phyloP scores from a whole-genome alignment of 2,888 invertebrate species.

The Yponomeuta sedellus region DNA sequence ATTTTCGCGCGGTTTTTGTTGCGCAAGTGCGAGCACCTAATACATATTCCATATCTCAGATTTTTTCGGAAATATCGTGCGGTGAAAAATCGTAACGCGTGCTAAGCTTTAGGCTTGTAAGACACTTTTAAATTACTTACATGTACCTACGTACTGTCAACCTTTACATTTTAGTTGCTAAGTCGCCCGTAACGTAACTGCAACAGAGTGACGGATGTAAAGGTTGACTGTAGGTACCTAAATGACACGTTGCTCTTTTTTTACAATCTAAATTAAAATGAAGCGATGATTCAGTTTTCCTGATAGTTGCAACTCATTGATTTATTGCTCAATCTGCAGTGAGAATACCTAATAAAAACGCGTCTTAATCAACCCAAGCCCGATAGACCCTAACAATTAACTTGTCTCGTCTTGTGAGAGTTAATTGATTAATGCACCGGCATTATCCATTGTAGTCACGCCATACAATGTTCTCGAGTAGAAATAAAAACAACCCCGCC shows the following conservation, averaged over 20 bases:
- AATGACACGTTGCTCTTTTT: neutral
- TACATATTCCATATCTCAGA: too few relatives aligned
- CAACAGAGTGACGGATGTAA: neutral
- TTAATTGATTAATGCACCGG: slow-evolving; percentile 13
- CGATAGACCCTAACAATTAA: neutral
- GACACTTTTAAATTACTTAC: too few relatives aligned
- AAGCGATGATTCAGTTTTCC: neutral
- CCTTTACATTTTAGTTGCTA: too few relatives aligned
- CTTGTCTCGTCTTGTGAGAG: neutral
- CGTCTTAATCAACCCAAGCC: neutral
- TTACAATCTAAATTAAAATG: neutral
- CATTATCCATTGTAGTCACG: slow-evolving; percentile 12
- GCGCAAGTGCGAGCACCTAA: too few relatives aligned
- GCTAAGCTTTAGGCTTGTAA: too few relatives aligned
- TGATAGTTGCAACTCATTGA: neutral
- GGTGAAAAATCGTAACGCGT: too few relatives aligned
- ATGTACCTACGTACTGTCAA: too few relatives aligned
- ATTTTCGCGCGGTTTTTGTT: too few relatives aligned
- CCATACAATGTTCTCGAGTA: neutral
- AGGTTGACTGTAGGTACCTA: neutral
- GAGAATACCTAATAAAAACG: neutral
- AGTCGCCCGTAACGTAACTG: too few relatives aligned
- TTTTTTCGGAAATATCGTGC: too few relatives aligned
- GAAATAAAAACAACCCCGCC: slow-evolving; percentile 3
- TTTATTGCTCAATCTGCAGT: neutral